Base-by-base conservation (phyloP, 2,797 vertebrate species). In the Sternarchorhynchus goeldii region DNA sequence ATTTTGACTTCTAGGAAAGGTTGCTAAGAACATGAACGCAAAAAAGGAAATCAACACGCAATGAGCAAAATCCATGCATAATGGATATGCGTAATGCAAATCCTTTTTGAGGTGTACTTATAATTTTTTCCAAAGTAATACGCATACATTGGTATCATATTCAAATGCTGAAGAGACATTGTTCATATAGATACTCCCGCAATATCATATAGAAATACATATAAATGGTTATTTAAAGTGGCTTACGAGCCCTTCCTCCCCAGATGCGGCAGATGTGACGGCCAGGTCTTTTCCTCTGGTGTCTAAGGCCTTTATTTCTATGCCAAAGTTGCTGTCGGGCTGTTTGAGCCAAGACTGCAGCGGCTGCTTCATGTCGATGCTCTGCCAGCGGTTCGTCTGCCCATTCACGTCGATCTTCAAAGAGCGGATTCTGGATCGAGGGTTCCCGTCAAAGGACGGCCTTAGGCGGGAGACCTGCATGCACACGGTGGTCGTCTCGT, bases 1-100 rank as follows among this genome's bases (percentile, higher is more conserved):
- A 96, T 93, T 89, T 94, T 95, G 83, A 96, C 93, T 84, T 96
- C 95, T 83, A 96, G 87, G 88, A 96, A 96, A 0, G 95, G 95
- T 86, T 94, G 94, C 95, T 96, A 87, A 16, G 20, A 70, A 75
- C 21, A 60, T 14, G 21, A 36, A n/a, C 18, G 0, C 12, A 32
- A 68, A 5, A 16, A 17, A 6, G 16, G 6, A 25, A 60, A 7
- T 18, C 17, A 36, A 64, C 6, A 21, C 18, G 10, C 41, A 20
- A 65, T 65, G 10, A 66, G 45, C 14, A 12, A 50, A 50, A 12
- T 50, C 10, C 10, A 12, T 50, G 45, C 45, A 14, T 50, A 50
- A 20, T 7, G 68, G 32, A 63, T 25, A 78, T 16, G 0, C 39
- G 60, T 32, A 53, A 25, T 29, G 50, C 12, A 1, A 50, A 50